Evolutionary conservation across 2,888 invertebrate genomes (phyloP).

Genomic region (Lissocephala sabroskyi): DNA sequence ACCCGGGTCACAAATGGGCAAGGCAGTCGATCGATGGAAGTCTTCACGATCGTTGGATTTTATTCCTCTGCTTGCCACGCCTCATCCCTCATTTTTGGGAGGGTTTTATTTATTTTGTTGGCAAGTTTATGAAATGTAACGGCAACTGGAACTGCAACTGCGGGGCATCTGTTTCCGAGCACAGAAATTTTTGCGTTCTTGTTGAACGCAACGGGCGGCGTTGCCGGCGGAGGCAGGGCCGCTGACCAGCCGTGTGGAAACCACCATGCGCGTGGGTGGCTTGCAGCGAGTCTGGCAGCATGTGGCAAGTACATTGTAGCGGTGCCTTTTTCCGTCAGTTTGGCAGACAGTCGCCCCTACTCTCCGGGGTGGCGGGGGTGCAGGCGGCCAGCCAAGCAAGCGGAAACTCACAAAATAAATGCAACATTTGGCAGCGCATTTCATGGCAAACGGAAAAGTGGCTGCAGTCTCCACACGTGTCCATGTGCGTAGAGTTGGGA

Average conservation of each 20-base stretch:
- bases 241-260: background rate
- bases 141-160: slow-evolving; percentile 19
- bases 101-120: slow-evolving; percentile 24
- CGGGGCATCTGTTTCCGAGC: slow-evolving; percentile 22
- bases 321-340: slow-evolving; percentile 23
- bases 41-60: no score
- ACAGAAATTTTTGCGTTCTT: slow-evolving; percentile 1
- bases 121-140: slow-evolving; percentile 26
- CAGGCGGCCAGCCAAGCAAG: slow-evolving; percentile 17
- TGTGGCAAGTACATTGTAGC: slow-evolving; percentile 29
- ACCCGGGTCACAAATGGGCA: no score
- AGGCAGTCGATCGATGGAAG: no score
- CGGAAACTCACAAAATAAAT: slow-evolving; percentile 65
- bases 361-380: background rate
- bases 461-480: slow-evolving; percentile 21
- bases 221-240: no score
- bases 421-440: slow-evolving; percentile 65
- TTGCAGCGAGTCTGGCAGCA: slow-evolving; percentile 6
- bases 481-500: slow-evolving; percentile 7
- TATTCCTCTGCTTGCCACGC: no score
- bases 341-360: slow-evolving; percentile 6
- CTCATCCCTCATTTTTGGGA: no score
- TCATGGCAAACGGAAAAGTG: slow-evolving; percentile 57
- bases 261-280: slow-evolving; percentile 6
- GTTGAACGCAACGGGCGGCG: no score